Evolutionary conservation across 1,140 invertebrate genomes (phyloP).

Genomic region (Drosophila sp.): DNA sequence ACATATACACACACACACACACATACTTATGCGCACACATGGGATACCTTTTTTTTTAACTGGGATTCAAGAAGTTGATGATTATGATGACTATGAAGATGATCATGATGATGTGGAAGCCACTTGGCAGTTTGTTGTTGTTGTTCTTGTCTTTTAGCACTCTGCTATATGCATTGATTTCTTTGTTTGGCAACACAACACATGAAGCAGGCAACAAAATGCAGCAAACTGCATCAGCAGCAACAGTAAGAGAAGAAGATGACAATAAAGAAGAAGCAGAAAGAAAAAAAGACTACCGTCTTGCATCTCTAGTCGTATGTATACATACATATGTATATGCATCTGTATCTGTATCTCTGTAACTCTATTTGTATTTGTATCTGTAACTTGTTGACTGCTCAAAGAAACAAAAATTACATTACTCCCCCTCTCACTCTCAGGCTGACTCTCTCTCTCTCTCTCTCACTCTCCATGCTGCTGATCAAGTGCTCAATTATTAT

Average conservation of each 20-base stretch:
- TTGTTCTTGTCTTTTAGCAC: conserved; percentile 63
- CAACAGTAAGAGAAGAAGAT: not conserved
- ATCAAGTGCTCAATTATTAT: conserved; percentile 80
- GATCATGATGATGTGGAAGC: conserved; percentile 11
- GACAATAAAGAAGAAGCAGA: not conserved
- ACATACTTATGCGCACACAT: not conserved
- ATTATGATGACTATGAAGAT: conserved; percentile 9
- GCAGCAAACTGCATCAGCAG: not conserved
- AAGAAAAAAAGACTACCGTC: conserved; percentile 9
- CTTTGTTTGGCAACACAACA: conserved; percentile 57
- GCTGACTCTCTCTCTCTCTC: conserved; percentile 17
- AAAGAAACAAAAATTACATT: conserved; percentile 51
- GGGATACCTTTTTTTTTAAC: conserved; percentile 10
- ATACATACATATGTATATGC: conserved; percentile 14
- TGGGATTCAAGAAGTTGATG: conserved; percentile 15
- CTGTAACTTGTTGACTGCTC: conserved; percentile 70
- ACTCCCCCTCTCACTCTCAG: conserved; percentile 18
- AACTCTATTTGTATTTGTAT: conserved; percentile 32
- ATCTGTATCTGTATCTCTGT: conserved; percentile 21
- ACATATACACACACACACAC: conserved; percentile 22
- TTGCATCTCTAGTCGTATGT: conserved; percentile 28
- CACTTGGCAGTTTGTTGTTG: conserved; percentile 36
- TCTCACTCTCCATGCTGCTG: conserved; percentile 29
- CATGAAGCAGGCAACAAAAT: conserved; percentile 27
- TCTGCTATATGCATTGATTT: conserved; percentile 65